Evolutionary conservation across 2,113 vertebrate species (phyloP).

Genomic region (Menidia beryllina): DNA sequence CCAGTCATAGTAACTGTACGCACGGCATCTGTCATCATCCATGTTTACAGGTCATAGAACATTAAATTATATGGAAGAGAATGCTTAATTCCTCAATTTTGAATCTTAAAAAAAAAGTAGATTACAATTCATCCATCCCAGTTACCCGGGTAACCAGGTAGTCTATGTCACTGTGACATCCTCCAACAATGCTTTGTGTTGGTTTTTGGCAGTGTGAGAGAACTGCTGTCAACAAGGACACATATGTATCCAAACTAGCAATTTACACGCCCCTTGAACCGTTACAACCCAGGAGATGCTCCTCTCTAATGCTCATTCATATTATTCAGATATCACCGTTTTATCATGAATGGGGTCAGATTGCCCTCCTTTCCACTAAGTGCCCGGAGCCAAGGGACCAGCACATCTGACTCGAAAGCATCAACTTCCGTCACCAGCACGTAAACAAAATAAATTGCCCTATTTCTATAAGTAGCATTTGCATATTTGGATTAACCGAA

Average conservation of each 20-base stretch:
- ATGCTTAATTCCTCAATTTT: constrained; percentile 52
- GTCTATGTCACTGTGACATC: constrained; percentile 36
- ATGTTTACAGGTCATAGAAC: background rate
- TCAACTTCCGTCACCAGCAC: constrained; percentile 1
- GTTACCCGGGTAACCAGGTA: constrained; percentile 81
- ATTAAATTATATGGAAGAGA: constrained; percentile 31
- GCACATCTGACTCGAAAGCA: constrained; percentile 12
- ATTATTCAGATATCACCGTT: background rate
- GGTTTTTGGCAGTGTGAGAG: background rate
- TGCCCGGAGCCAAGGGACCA: background rate
- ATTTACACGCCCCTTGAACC: background rate
- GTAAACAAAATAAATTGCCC: background rate
- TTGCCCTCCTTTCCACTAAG: background rate
- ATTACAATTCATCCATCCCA: constrained; percentile 56
- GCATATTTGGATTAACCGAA: background rate
- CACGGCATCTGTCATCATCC: background rate
- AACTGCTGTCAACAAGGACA: no score
- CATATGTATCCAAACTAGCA: no score
- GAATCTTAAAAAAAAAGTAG: constrained; percentile 71
- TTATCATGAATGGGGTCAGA: constrained; percentile 50
- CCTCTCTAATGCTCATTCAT: constrained; percentile 6
- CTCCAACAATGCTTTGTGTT: background rate
- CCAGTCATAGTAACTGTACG: background rate
- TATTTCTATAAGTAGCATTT: background rate
- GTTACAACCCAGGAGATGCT: background rate